These are phyloP conservation scores for Cremastinae sp. DNA, from an alignment of 2,888 invertebrate species.

Conservation along the genomic window DNA sequence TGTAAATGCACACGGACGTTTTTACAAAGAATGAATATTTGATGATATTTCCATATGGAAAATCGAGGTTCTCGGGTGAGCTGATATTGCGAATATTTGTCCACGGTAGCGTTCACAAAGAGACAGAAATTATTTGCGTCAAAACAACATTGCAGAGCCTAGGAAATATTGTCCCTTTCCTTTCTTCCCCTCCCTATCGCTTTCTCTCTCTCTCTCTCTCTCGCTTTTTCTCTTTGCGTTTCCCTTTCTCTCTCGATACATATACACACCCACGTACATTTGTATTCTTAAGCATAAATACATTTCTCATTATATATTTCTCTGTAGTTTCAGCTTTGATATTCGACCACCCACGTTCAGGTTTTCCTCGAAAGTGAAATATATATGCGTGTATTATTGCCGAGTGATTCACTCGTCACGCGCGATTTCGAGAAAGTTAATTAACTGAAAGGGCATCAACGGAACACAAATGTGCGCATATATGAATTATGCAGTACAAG, in stretches of 20 bases:
- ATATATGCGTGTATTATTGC: conserved; percentile 20
- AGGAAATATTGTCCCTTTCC: conserved; percentile 11
- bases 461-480: background rate
- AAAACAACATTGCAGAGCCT: conserved; percentile 33
- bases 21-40: background rate
- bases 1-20: background rate
- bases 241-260: too few species aligned
- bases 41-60: background rate
- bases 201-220: background rate
- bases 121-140: conserved; percentile 14
- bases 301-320: too few species aligned
- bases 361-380: conserved; percentile 35
- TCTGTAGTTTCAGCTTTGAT: background rate
- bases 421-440: conserved; percentile 37
- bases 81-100: background rate
- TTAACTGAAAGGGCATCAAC: conserved; percentile 29
- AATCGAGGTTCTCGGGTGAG: background rate
- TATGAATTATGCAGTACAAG: too few species aligned
- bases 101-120: background rate
- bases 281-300: too few species aligned
- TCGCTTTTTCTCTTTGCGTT: background rate
- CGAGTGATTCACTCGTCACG: background rate
- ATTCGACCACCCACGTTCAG: background rate
- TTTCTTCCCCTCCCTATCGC: conserved; percentile 10
- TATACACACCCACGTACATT: too few species aligned